Base-by-base conservation (phyloP, 2,888 invertebrate species). In the Maniola hyperantus region DNA sequence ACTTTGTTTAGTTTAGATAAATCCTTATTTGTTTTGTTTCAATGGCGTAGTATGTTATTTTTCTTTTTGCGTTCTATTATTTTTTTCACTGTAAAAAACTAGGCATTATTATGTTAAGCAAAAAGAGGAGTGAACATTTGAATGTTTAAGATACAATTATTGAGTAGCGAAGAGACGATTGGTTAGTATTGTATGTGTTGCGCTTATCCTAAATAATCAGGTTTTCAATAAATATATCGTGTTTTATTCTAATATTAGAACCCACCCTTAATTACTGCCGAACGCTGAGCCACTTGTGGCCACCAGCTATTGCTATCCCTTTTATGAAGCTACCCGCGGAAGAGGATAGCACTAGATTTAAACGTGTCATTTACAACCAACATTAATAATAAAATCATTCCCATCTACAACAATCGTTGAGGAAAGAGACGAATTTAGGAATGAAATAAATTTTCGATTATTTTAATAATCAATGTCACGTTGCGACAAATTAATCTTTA, bases 191-290 rank as follows among this genome's bases (percentile, higher is more conserved):
- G 80, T 79, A 87, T 86, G 87, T 87, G 85, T 89, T 86, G 84
- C 85, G 87, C 88, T 90, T 89, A 81, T 88, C 86, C 84, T 83
- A 89, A 57, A 90, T 91, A 91, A 91, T 91, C 90, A 89, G 84
- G 88, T 89, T 89, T 85, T 85, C 84, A 88, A 89, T 90, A 87
- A 83, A 69, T 15, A 44, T 77, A 59, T 46, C 26, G 83, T 82
- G 84, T 91, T 89, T 88, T 84, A 87, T 88, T 89, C 48, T 44
- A 53, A 34, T 48, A 2, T 39, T 20, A 13, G 42, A 48, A 1
- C 48, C 59, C 42, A 8, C 50, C 20, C 20, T 51, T 51, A 11
- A 48, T 48, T 5, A 13, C 11, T 13, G 2, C 26, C 26, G 4
- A 4, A 26, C 4, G 4, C 26, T n/a, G n/a, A 26, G 26, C 26